A percentile compares a stretch with the other conserved stretches of the same genome.
These are phyloP conservation scores for Fopius arisanus DNA, from an alignment of 1,140 invertebrate species.

Conservation along the genomic window DNA sequence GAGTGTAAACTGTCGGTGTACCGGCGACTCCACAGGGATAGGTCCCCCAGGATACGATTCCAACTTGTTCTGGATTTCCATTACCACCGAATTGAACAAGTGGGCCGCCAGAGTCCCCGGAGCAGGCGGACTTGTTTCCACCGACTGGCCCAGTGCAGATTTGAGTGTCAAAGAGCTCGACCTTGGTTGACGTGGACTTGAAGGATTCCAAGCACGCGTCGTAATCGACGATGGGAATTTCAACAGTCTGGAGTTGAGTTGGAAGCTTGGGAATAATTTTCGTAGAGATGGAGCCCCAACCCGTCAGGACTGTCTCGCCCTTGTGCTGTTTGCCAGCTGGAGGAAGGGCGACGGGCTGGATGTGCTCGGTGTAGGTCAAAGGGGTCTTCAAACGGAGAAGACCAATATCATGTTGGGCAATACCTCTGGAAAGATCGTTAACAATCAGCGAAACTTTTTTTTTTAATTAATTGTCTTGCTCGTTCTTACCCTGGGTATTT, in stretches of 20 bases:
- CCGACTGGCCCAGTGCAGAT: slow-evolving; percentile 30
- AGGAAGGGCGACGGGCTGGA: slow-evolving; percentile 66
- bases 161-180: slow-evolving; percentile 25
- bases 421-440: slow-evolving; percentile 47
- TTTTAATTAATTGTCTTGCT: no score
- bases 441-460: no score
- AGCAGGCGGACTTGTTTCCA: slow-evolving; percentile 65
- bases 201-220: not conserved
- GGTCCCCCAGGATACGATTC: slow-evolving; percentile 62
- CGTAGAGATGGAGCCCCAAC: slow-evolving; percentile 62
- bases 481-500: slow-evolving; percentile 54
- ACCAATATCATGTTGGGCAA: slow-evolving; percentile 72
- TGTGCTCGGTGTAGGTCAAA: slow-evolving; percentile 64
- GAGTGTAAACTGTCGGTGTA: slow-evolving; percentile 54
- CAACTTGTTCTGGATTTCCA: slow-evolving; percentile 48
- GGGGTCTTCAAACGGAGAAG: slow-evolving; percentile 68
- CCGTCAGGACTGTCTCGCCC: slow-evolving; percentile 60
- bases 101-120: slow-evolving; percentile 63
- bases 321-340: slow-evolving; percentile 44
- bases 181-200: not conserved
- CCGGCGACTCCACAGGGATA: slow-evolving; percentile 54
- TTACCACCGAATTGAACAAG: slow-evolving; percentile 41
- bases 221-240: slow-evolving; percentile 42
- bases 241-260: slow-evolving; percentile 43
- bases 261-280: slow-evolving; percentile 27